These are phyloP conservation scores for Andrena dorsata DNA, from an alignment of 2,888 invertebrate species.

Conservation along the genomic window DNA sequence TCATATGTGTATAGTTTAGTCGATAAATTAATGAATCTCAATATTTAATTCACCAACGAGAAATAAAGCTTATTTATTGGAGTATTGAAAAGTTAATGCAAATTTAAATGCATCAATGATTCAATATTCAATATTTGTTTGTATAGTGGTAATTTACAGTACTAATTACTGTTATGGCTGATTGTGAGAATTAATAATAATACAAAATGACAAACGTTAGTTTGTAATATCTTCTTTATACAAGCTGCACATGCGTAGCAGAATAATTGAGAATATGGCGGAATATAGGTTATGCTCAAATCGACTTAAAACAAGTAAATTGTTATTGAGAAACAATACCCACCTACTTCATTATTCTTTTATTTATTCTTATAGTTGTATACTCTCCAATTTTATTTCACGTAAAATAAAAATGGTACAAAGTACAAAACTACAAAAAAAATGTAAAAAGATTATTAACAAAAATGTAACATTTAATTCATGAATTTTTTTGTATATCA, in stretches of 20 bases:
- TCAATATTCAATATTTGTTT: no score
- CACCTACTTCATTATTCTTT: not conserved
- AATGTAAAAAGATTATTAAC: not conserved
- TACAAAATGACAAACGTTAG: not conserved
- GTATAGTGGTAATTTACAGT: no score
- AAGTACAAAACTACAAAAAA: not conserved
- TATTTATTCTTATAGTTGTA: not conserved
- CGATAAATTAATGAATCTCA: no score
- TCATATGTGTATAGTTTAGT: no score
- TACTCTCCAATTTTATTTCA: not conserved
- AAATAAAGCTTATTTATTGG: no score
- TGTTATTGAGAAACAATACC: not conserved
- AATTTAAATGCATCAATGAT: no score
- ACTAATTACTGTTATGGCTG: not conserved
- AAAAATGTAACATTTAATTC: conserved; percentile 1
- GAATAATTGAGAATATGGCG: not conserved
- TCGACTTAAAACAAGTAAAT: not conserved
- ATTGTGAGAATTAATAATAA: not conserved
- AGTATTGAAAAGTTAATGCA: no score
- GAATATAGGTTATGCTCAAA: conserved; percentile 10
- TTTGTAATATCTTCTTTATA: not conserved
- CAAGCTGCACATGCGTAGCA: not conserved
- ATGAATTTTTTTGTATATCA: not conserved
- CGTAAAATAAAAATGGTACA: not conserved
- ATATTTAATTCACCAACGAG: no score